Evolutionary conservation across 2,113 vertebrate genomes (phyloP).

Genomic region (Salvelinus namaycush): DNA sequence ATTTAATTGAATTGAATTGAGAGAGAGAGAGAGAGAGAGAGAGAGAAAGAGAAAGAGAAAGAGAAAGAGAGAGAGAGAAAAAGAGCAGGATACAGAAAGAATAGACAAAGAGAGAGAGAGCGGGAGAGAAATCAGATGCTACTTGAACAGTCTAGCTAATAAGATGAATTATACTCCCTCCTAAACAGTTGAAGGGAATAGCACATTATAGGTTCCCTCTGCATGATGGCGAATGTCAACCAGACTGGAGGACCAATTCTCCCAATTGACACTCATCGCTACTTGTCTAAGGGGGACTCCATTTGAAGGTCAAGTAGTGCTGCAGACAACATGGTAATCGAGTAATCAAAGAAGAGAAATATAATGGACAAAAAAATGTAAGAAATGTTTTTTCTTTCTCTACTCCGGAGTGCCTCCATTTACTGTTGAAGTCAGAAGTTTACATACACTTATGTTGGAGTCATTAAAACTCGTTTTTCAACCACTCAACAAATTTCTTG

Average conservation of each 20-base stretch:
- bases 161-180: conserved; percentile 53
- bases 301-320: background rate
- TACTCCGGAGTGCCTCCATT: conserved; percentile 16
- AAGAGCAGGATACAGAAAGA: conserved; percentile 31
- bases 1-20: no score
- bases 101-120: conserved; percentile 5
- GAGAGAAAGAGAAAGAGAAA: no score
- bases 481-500: no score
- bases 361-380: background rate
- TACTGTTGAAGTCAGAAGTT: no score
- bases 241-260: conserved; percentile 45
- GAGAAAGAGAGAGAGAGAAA: background rate
- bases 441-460: no score
- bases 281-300: conserved; percentile 7
- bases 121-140: conserved; percentile 26
- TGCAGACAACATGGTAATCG: conserved; percentile 29
- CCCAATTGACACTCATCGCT: conserved; percentile 33
- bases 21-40: no score
- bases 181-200: conserved; percentile 50
- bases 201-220: conserved; percentile 46
- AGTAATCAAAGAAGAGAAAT: conserved; percentile 18
- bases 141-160: conserved; percentile 25
- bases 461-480: no score
- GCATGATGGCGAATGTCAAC: conserved; percentile 33
- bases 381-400: background rate